These are phyloP conservation scores for Cynopterus brachyotis DNA, from an alignment of 2,113 vertebrate genomes.

Conservation along the genomic window DNA sequence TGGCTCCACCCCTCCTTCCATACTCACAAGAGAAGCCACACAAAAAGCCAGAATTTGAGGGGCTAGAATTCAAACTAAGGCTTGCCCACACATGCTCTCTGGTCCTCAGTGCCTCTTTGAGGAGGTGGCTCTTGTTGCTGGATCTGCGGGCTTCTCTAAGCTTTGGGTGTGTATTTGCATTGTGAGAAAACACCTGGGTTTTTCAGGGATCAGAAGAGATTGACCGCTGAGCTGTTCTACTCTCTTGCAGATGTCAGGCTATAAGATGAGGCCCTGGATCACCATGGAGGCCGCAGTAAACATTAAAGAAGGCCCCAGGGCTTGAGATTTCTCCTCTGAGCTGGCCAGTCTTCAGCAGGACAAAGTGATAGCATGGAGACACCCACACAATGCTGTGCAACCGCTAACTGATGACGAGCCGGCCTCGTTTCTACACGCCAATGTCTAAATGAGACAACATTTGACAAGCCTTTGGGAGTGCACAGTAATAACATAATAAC, in stretches of 20 bases:
- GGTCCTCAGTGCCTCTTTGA: neutral
- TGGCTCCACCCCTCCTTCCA: neutral
- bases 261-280: neutral
- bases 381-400: neutral
- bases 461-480: neutral
- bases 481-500: neutral
- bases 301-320: neutral
- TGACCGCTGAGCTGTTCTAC: accelerated
- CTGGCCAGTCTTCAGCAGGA: neutral
- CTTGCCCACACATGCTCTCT: neutral
- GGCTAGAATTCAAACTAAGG: neutral
- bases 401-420: neutral
- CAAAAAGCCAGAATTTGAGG: neutral
- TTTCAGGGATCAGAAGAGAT: neutral
- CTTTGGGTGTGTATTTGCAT: neutral
- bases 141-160: neutral
- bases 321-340: neutral
- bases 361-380: accelerated
- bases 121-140: neutral
- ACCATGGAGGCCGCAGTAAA: no score
- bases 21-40: neutral
- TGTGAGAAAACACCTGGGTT: neutral
- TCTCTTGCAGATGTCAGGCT: neutral
- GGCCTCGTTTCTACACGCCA: neutral
- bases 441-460: neutral